Base-by-base conservation (phyloP, 1,140 invertebrate species). In the Aphidius ervi region DNA sequence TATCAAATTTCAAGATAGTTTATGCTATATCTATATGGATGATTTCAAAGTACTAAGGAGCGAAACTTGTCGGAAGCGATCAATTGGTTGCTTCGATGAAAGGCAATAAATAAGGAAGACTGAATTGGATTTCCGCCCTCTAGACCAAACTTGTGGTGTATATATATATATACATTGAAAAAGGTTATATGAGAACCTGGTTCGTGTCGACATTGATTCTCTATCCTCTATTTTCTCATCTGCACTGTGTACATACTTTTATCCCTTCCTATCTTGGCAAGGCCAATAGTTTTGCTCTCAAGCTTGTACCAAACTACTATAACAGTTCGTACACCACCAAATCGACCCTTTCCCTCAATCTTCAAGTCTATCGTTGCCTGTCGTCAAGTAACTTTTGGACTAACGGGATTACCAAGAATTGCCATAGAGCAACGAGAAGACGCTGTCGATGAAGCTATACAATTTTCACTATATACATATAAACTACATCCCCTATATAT, bases 31-130 rank as follows among this genome's bases (percentile, higher is more conserved):
- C 23, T 31, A 31, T 31, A 31, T 31, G 23, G 23, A 31, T 31
- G 23, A 31, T 31, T 31, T 31, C 23, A 31, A 31, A 31, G 23
- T 31, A 55, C 49, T 59, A 9, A 4, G 37, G 53, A 59, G 52
- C 45, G 43, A 56, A 63, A 63, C 31, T 67, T 60, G 48, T 56
- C 52, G 57, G 10, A 45, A 48, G 45, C 58, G 61, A 65, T 52
- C 47, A 60, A 63, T 54, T 20, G 54, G 46, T 56, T 7, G 1
- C n/a, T 56, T 43, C 56, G 54, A 59, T 63, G 64, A 66, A 63
- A 65, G 61, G 54, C 62, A 63, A 70, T 71, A 70, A 68, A 71
- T 68, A 70, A 68, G 58, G 58, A 58, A 47, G 43, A 40, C 43
- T 65, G 68, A 63, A 70, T 68, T 66, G 65, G 56, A 68, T 68